Percentiles rank a stretch among this genome's conserved stretches.
These are phyloP conservation scores for Ceratina calcarata DNA, from an alignment of 1,140 invertebrate genomes.

Conservation along the genomic window DNA sequence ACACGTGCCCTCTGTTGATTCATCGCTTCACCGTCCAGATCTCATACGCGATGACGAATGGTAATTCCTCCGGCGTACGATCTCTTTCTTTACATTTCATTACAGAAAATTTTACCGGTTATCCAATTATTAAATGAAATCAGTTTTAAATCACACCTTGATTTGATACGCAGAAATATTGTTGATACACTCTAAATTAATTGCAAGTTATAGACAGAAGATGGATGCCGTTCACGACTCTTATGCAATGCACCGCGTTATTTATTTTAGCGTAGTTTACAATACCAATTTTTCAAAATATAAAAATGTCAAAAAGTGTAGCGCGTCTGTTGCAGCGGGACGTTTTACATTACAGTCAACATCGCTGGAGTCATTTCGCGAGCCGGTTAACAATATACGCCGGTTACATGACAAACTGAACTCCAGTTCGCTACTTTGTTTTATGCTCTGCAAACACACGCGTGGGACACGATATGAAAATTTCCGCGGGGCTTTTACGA, in stretches of 20 bases:
- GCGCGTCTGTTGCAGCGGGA: no score
- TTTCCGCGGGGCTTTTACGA: conserved; percentile 20
- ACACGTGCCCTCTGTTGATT: background rate
- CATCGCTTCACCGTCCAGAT: background rate
- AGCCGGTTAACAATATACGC: conserved; percentile 4
- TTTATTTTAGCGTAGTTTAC: no score
- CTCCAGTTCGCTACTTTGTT: conserved; percentile 4
- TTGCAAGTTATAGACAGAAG: no score
- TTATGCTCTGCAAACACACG: conserved; percentile 17
- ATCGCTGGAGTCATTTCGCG: background rate
- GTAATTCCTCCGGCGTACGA: background rate
- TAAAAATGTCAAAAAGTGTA: background rate
- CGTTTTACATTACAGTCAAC: background rate
- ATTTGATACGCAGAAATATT: no score
- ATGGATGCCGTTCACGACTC: no score
- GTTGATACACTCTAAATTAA: no score
- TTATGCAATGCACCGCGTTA: no score
- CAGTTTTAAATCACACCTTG: no score
- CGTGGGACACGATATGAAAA: conserved; percentile 19
- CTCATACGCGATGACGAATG: background rate
- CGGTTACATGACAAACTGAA: background rate
- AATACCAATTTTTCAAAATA: no score
- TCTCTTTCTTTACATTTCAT: background rate
- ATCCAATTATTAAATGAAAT: no score
- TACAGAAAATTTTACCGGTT: no score